Evolutionary conservation across 2,797 vertebrate species (phyloP).

Genomic region (Smutsia gigantea): DNA sequence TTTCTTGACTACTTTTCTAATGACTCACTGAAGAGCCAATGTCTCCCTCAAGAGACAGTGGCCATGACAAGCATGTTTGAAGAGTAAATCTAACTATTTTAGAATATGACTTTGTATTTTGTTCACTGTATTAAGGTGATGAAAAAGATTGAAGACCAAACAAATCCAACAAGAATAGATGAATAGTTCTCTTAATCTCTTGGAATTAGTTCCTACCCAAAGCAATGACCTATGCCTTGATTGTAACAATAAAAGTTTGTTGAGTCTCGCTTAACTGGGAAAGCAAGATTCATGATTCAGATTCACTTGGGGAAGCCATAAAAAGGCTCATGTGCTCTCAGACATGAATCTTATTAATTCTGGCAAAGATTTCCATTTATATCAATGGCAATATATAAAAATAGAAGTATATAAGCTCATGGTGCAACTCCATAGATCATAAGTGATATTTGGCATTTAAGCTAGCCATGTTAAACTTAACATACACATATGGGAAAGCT

Average conservation of each 20-base stretch:
- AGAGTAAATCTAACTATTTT: neutral
- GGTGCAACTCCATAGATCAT: neutral
- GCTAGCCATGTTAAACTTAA: slow-evolving; percentile 21
- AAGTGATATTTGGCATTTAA: neutral
- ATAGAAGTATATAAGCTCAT: neutral
- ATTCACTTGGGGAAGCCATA: slow-evolving; percentile 31
- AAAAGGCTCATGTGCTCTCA: neutral
- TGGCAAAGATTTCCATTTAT: slow-evolving; percentile 42
- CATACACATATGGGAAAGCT: neutral
- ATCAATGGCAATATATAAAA: slow-evolving; percentile 4
- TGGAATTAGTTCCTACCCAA: neutral
- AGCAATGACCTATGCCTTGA: neutral
- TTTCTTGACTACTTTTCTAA: neutral
- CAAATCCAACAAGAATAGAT: neutral
- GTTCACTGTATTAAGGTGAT: neutral
- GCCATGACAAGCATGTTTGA: neutral
- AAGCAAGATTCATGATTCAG: neutral
- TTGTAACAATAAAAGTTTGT: slow-evolving; percentile 7
- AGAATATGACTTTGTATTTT: neutral
- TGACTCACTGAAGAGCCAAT: neutral
- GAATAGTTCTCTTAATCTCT: neutral
- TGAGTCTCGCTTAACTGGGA: slow-evolving; percentile 9
- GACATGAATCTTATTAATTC: slow-evolving; percentile 20
- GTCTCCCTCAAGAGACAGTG: slow-evolving; percentile 9
- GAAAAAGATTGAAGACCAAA: neutral